Evolutionary conservation across 53 echinoderm and acorn worm species (phyloP).

Genomic region (Zoroaster sp.): DNA sequence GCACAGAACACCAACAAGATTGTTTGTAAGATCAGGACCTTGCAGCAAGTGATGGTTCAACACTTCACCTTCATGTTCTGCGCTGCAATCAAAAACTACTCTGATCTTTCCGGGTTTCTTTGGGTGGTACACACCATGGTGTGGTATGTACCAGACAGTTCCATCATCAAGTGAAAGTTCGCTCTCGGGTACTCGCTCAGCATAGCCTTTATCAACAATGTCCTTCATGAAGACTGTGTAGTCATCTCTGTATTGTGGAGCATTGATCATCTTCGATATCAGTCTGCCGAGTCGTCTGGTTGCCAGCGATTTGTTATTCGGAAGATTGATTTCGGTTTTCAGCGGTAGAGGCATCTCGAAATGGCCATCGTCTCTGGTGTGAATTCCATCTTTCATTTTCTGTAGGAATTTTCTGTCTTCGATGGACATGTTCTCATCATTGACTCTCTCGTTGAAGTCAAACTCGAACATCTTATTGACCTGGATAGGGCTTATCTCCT

Average conservation of each 20-base stretch:
- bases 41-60: slow-evolving; percentile 62
- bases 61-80: slow-evolving; percentile 52
- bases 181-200: background rate
- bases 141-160: slow-evolving; percentile 70
- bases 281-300: slow-evolving; percentile 13
- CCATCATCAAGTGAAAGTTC: slow-evolving; percentile 8
- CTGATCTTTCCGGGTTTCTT: slow-evolving; percentile 43
- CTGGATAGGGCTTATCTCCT: background rate
- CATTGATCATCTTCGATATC: slow-evolving; percentile 6
- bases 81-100: slow-evolving; percentile 51
- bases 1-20: slow-evolving; percentile 41
- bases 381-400: slow-evolving; percentile 48
- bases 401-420: slow-evolving; percentile 55
- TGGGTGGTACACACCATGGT: slow-evolving; percentile 59
- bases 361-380: slow-evolving; percentile 50
- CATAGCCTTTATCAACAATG: slow-evolving; percentile 28
- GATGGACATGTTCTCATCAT: slow-evolving; percentile 18
- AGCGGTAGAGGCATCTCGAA: slow-evolving; percentile 65
- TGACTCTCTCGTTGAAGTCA: slow-evolving; percentile 43
- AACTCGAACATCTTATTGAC: slow-evolving; percentile 36
- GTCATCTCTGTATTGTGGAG: slow-evolving; percentile 40
- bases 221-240: slow-evolving; percentile 50
- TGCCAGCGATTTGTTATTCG: slow-evolving; percentile 48
- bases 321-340: slow-evolving; percentile 42
- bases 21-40: slow-evolving; percentile 67